These are phyloP conservation scores for Melipona beecheii DNA, from an alignment of 2,888 invertebrate species.

Conservation along the genomic window DNA sequence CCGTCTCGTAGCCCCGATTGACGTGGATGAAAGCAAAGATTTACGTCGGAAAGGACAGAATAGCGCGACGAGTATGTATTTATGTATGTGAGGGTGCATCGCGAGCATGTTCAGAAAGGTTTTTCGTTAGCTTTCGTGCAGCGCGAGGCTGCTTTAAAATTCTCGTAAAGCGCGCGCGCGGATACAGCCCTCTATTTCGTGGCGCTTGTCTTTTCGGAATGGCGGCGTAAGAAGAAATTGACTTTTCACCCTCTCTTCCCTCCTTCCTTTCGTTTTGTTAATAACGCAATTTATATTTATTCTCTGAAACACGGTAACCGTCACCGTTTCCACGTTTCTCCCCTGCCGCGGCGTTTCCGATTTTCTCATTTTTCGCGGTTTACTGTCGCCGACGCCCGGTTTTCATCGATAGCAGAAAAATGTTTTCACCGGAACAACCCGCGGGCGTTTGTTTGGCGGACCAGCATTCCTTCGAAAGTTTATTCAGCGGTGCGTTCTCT, in stretches of 20 bases:
- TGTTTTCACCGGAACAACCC: constrained; percentile 35
- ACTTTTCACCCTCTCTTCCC: not conserved
- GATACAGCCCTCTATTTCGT: not conserved
- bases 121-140: constrained; percentile 37
- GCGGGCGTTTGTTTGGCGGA: constrained; percentile 51
- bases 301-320: not conserved
- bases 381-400: constrained; percentile 29
- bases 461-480: constrained; percentile 62
- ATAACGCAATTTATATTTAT: constrained; percentile 19
- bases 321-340: not conserved
- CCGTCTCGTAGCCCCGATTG: constrained; percentile 73
- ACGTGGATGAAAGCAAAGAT: constrained; percentile 70
- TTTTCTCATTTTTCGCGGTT: constrained; percentile 48
- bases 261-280: not conserved
- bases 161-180: constrained; percentile 32
- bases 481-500: constrained; percentile 66
- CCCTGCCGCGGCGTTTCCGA: constrained; percentile 9
- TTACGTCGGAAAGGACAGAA: constrained; percentile 67
- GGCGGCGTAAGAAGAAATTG: not conserved
- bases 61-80: constrained; percentile 42
- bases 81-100: constrained; percentile 25
- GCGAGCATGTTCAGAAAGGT: constrained; percentile 30
- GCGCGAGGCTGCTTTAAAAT: constrained; percentile 45
- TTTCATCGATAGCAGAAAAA: constrained; percentile 57
- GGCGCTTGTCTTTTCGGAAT: constrained; percentile 26